A percentile compares a stretch with the other conserved stretches of the same genome.
phyloP scores from a whole-genome alignment of 2,888 invertebrate genomes.

The Lasioglossum villosulum region DNA sequence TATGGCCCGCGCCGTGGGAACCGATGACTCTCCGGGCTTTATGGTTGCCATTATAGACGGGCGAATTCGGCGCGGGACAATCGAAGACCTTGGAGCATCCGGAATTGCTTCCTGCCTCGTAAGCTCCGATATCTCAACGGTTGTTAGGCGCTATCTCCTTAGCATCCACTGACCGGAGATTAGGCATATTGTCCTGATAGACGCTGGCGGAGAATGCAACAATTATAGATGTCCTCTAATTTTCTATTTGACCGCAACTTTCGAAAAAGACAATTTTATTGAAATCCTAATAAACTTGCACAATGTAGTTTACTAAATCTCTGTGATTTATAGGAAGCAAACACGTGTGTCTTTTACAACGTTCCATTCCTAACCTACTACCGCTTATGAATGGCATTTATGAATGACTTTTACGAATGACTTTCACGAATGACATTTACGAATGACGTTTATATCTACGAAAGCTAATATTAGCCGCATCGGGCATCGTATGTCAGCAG shows the following conservation, averaged over 20 bases:
- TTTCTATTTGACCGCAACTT: background rate
- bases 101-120: background rate
- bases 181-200: background rate
- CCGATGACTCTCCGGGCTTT: conserved; percentile 3
- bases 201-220: background rate
- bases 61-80: background rate
- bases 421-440: background rate
- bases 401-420: background rate
- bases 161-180: background rate
- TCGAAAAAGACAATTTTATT: background rate
- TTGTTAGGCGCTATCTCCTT: background rate
- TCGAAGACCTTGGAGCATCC: background rate
- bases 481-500: background rate
- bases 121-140: background rate
- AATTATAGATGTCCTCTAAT: background rate
- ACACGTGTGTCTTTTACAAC: background rate
- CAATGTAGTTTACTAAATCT: too few relatives aligned
- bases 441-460: background rate
- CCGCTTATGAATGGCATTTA: background rate
- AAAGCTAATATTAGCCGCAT: background rate
- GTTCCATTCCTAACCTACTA: background rate
- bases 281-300: background rate
- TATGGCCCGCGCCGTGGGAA: background rate
- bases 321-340: background rate
- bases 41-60: background rate